Percentiles rank a stretch among this genome's conserved stretches.
Conservation (phyloP, 1,140 invertebrate species). For the Proctacanthus coquilletti region DNA sequence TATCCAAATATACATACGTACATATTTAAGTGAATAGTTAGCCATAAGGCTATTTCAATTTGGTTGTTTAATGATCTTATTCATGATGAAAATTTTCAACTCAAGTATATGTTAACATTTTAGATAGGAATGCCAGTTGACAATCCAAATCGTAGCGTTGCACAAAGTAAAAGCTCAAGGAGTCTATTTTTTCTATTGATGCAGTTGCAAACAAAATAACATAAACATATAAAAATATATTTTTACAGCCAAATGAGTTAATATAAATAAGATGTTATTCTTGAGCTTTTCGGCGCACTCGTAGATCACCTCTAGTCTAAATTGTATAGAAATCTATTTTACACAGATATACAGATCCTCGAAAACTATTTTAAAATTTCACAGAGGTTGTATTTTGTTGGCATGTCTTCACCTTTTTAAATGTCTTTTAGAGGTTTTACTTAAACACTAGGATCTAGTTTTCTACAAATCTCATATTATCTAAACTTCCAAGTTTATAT, state of each 20-base stretch:
- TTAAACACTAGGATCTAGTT: too few species aligned
- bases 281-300: neutral
- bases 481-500: too few species aligned
- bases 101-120: conserved; percentile 1
- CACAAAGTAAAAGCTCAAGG: conserved; percentile 1
- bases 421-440: too few species aligned
- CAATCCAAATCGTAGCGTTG: conserved; percentile 3
- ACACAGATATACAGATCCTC: too few species aligned
- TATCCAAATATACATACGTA: neutral
- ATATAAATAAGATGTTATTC: neutral
- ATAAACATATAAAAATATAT: neutral
- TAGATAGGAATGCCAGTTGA: conserved; percentile 4
- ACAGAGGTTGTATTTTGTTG: too few species aligned
- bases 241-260: neutral
- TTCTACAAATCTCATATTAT: too few species aligned
- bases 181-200: neutral
- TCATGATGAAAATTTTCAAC: neutral
- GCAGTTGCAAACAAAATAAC: neutral
- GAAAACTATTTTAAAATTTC: too few species aligned
- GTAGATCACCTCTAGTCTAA: neutral
- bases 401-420: too few species aligned
- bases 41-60: neutral
- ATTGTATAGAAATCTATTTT: too few species aligned
- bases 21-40: neutral
- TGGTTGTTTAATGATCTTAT: neutral